Evolutionary conservation across 2,888 invertebrate genomes (phyloP).

Genomic region (Acronicta alni): DNA sequence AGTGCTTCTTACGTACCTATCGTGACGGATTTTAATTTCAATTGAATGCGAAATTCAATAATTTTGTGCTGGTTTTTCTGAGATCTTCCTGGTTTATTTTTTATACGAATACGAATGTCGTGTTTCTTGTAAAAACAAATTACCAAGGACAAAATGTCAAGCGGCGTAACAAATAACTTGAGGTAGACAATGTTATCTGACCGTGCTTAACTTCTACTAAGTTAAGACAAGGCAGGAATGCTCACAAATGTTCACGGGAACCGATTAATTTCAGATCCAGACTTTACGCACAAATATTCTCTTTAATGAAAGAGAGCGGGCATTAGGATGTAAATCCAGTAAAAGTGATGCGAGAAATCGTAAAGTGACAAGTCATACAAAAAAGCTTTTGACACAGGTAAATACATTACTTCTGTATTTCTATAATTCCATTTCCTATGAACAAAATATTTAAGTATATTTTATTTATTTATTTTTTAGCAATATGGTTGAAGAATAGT

Average conservation of each 20-base stretch:
- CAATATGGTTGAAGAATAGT: no score
- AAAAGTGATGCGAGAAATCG: conserved; percentile 3
- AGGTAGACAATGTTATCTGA: conserved; percentile 35
- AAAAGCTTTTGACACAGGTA: no score
- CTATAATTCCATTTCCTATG: no score
- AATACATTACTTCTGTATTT: no score
- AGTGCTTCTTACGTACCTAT: neutral
- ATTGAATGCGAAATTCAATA: neutral
- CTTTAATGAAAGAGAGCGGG: conserved; percentile 54
- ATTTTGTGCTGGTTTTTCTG: no score
- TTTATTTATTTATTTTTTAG: no score
- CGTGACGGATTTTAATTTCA: neutral
- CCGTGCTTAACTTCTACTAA: conserved; percentile 28
- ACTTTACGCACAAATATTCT: conserved; percentile 64
- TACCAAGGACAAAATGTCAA: conserved; percentile 4
- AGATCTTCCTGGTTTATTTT: no score
- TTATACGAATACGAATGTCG: no score
- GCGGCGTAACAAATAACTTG: conserved; percentile 25
- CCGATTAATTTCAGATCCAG: conserved; percentile 72
- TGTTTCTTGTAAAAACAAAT: neutral
- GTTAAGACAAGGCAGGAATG: conserved; percentile 49
- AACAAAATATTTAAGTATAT: no score
- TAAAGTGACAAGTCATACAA: neutral
- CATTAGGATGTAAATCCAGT: conserved; percentile 17
- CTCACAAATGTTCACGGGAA: conserved; percentile 49